Evolutionary conservation across 1,140 invertebrate species (phyloP).

Genomic region (Ericerus pela): DNA sequence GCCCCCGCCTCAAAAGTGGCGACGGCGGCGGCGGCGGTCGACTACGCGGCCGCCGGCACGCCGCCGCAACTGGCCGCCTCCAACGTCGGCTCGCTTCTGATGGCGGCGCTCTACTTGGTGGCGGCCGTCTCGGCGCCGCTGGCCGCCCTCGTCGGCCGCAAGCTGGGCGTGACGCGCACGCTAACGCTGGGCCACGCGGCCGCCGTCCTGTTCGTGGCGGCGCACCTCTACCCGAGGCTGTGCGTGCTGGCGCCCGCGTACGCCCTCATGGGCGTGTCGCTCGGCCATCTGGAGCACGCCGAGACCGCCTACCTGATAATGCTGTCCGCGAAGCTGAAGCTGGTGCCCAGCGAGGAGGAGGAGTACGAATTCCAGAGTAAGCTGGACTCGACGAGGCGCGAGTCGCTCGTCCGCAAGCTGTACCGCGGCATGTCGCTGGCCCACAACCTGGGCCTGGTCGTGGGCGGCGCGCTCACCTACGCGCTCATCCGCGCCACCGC

Average conservation of each 20-base stretch:
- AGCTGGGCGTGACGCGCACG: conserved; percentile 37
- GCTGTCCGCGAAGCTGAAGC: conserved; percentile 39
- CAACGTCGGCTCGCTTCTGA: conserved; percentile 37
- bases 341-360: conserved; percentile 38
- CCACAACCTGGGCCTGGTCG: conserved; percentile 41
- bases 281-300: conserved; percentile 38
- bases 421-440: conserved; percentile 33
- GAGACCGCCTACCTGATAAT: conserved; percentile 41
- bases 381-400: conserved; percentile 28
- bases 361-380: conserved; percentile 29
- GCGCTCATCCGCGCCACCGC: conserved; percentile 34
- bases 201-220: conserved; percentile 38
- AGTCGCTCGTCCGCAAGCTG: conserved; percentile 29
- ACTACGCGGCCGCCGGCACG: not conserved
- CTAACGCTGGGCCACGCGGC: conserved; percentile 35
- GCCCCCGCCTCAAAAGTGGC: not conserved
- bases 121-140: conserved; percentile 38
- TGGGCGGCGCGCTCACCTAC: conserved; percentile 36
- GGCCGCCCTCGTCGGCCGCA: conserved; percentile 37
- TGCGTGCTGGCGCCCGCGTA: conserved; percentile 43
- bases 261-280: conserved; percentile 39
- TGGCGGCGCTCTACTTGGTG: conserved; percentile 37
- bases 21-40: not conserved
- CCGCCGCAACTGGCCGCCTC: too few relatives aligned
- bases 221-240: conserved; percentile 44